Percentiles rank a stretch among this genome's conserved stretches.
Conservation (phyloP, 2,113 vertebrate species). For the Speoplatyrhinus poulsoni region DNA sequence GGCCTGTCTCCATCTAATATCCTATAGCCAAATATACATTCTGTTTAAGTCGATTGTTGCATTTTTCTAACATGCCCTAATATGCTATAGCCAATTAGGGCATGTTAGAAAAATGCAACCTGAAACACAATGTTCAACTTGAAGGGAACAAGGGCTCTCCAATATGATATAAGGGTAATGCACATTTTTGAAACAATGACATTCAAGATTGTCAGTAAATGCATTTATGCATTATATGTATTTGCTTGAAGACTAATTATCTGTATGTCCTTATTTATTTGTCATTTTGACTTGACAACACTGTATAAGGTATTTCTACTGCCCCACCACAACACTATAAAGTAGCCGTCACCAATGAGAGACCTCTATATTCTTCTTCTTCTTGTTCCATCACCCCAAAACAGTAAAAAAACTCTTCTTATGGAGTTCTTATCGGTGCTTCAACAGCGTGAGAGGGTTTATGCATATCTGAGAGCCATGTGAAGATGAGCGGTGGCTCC, state of each 20-base stretch:
- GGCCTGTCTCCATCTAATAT: too few relatives aligned
- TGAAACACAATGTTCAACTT: too few relatives aligned
- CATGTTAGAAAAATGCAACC: too few relatives aligned
- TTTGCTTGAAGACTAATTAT: neutral
- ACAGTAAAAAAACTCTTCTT: slow-evolving; percentile 2
- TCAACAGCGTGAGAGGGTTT: neutral
- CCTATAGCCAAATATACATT: too few relatives aligned
- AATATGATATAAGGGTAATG: too few relatives aligned
- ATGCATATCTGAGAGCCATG: slow-evolving; percentile 16
- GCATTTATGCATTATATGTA: too few relatives aligned
- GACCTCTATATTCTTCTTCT: neutral
- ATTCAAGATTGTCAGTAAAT: too few relatives aligned
- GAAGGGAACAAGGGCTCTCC: too few relatives aligned
- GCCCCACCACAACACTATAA: neutral
- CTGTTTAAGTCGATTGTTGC: too few relatives aligned
- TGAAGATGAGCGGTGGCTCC: slow-evolving; percentile 8
- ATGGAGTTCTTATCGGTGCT: slow-evolving; percentile 21
- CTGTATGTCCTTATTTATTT: neutral
- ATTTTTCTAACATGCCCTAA: too few relatives aligned
- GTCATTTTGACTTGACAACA: neutral
- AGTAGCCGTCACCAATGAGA: neutral
- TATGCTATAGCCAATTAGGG: too few relatives aligned
- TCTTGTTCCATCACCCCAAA: slow-evolving; percentile 12
- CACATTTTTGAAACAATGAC: too few relatives aligned
- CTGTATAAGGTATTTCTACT: neutral